Conservation (phyloP, 2,888 invertebrate species). For the Electrophaes corylata region DNA sequence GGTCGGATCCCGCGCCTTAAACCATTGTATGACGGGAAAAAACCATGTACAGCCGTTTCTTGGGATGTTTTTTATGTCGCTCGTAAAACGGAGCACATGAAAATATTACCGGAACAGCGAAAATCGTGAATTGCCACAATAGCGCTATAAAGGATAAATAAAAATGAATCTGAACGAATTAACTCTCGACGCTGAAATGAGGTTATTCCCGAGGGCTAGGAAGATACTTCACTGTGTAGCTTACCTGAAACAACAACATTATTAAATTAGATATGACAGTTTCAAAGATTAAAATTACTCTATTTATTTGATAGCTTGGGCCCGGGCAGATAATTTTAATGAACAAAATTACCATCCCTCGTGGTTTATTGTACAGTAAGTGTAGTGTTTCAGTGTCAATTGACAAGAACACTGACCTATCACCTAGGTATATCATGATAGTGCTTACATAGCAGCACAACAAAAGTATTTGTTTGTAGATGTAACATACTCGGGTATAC, state of each 20-base stretch:
- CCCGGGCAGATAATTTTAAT: not conserved
- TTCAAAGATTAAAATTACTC: slow-evolving; percentile 18
- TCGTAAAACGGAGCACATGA: slow-evolving; percentile 66
- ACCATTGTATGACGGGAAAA: slow-evolving; percentile 42
- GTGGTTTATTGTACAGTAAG: not conserved
- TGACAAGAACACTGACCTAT: slow-evolving; percentile 1
- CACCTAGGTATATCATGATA: not conserved
- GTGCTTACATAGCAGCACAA: slow-evolving; percentile 14
- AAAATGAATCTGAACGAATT: slow-evolving; percentile 51
- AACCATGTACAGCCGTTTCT: slow-evolving; percentile 49
- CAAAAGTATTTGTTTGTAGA: slow-evolving; percentile 19
- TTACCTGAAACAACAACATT: slow-evolving; percentile 46
- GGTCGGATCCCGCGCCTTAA: slow-evolving; percentile 45
- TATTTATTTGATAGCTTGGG: slow-evolving; percentile 8
- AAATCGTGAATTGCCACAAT: slow-evolving; percentile 62
- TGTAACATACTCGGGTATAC: slow-evolving; percentile 6
- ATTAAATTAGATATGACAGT: slow-evolving; percentile 26
- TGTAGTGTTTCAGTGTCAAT: not conserved
- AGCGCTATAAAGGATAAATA: slow-evolving; percentile 54
- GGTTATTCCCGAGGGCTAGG: slow-evolving; percentile 28
- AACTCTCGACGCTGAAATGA: slow-evolving; percentile 32
- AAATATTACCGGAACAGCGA: slow-evolving; percentile 60
- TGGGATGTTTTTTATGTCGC: slow-evolving; percentile 66
- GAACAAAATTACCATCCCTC: not conserved
- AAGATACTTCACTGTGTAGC: slow-evolving; percentile 27